phyloP scores from a whole-genome alignment of 2,113 vertebrate genomes.

The Hemicordylus capensis region DNA sequence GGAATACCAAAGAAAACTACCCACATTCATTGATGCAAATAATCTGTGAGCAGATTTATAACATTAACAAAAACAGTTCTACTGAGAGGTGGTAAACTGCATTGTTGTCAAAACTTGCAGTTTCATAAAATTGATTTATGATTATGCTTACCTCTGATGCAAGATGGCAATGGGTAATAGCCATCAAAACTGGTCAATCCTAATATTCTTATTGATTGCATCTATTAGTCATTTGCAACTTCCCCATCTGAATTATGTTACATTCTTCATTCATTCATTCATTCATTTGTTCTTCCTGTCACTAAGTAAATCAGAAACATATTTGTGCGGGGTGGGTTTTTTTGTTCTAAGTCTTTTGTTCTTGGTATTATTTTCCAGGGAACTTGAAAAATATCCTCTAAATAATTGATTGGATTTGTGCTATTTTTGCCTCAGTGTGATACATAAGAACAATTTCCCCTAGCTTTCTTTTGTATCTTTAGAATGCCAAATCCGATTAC shows the following conservation, averaged over 20 bases:
- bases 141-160: neutral
- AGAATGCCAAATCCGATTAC: neutral
- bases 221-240: neutral
- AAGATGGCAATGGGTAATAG: conserved; percentile 14
- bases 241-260: too few species aligned
- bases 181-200: neutral
- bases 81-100: neutral
- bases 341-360: neutral
- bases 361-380: neutral
- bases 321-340: neutral
- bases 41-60: neutral
- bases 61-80: neutral
- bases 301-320: neutral
- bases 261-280: neutral
- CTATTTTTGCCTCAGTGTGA: neutral
- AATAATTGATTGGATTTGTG: neutral
- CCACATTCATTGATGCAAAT: neutral
- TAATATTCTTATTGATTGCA: neutral
- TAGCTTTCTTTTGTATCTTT: neutral
- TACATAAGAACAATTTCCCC: neutral
- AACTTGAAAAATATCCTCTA: neutral
- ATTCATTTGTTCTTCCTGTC: too few species aligned
- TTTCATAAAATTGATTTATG: conserved; percentile 28
- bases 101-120: neutral
- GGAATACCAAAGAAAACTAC: neutral